Evolutionary conservation across 1,140 invertebrate species (phyloP).

Genomic region (Heterodera carotae): DNA sequence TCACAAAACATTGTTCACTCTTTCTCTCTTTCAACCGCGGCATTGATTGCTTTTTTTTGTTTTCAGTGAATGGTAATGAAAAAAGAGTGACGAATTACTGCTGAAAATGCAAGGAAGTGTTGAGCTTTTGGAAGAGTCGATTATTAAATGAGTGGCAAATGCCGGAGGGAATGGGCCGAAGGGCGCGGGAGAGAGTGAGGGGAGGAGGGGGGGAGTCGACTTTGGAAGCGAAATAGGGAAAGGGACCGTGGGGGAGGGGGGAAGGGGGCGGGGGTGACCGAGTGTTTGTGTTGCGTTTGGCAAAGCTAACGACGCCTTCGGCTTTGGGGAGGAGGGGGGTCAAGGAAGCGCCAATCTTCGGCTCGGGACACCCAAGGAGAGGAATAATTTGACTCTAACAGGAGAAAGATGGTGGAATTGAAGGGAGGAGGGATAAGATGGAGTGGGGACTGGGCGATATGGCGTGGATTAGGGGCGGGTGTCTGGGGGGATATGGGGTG

Average conservation of each 20-base stretch:
- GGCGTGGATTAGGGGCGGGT: too few species aligned
- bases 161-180: background rate
- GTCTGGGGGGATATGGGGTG: too few species aligned
- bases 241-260: background rate
- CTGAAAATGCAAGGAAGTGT: background rate
- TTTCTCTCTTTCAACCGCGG: background rate
- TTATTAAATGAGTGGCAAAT: constrained; percentile 1
- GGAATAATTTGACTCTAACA: background rate
- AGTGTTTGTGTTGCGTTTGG: constrained; percentile 7
- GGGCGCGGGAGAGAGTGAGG: background rate
- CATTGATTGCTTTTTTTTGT: too few species aligned
- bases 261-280: background rate
- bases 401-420: background rate
- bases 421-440: background rate
- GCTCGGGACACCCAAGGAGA: background rate
- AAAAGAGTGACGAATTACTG: too few species aligned
- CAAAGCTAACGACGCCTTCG: constrained; percentile 1
- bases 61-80: too few species aligned
- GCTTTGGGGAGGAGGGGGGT: background rate
- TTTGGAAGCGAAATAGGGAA: background rate
- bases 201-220: background rate
- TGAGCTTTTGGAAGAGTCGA: constrained; percentile 1
- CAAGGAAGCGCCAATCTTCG: background rate
- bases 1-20: background rate
- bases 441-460: too few species aligned